Percentiles rank a stretch among this genome's conserved stretches.
Conservation (phyloP, 1,140 invertebrate genomes). For the Orchestia grillus region DNA sequence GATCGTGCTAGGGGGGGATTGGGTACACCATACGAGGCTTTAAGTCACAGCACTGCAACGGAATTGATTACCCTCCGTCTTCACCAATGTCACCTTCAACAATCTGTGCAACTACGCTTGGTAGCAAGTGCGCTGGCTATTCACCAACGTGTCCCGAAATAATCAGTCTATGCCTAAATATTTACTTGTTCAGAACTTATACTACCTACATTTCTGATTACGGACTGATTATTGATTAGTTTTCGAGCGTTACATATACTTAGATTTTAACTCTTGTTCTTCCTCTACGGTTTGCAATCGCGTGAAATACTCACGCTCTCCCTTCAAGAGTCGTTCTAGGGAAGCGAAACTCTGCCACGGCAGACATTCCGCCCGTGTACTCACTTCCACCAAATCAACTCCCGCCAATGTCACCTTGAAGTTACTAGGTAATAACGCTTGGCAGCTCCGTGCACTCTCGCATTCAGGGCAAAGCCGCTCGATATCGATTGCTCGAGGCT, state of each 20-base stretch:
- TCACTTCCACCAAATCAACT: background rate
- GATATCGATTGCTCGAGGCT: background rate
- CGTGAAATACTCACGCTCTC: background rate
- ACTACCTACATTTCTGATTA: background rate
- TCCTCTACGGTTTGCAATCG: background rate
- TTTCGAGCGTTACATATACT: background rate
- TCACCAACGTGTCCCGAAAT: background rate
- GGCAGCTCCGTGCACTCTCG: background rate
- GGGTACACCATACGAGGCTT: background rate
- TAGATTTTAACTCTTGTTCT: background rate
- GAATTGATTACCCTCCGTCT: background rate
- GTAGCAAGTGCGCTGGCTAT: background rate
- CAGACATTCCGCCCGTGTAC: background rate
- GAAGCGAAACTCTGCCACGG: background rate
- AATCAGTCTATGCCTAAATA: background rate
- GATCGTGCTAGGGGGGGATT: background rate
- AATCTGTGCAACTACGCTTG: background rate
- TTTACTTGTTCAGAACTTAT: background rate
- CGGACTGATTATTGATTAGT: background rate
- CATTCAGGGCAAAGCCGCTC: background rate
- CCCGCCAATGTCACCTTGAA: background rate
- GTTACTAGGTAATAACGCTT: background rate
- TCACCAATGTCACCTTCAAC: conserved; percentile 21
- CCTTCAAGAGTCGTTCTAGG: background rate
- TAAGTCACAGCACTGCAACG: background rate